Base-by-base conservation (phyloP, 2,888 invertebrate species). In the Amphipyra tragopoginis region DNA sequence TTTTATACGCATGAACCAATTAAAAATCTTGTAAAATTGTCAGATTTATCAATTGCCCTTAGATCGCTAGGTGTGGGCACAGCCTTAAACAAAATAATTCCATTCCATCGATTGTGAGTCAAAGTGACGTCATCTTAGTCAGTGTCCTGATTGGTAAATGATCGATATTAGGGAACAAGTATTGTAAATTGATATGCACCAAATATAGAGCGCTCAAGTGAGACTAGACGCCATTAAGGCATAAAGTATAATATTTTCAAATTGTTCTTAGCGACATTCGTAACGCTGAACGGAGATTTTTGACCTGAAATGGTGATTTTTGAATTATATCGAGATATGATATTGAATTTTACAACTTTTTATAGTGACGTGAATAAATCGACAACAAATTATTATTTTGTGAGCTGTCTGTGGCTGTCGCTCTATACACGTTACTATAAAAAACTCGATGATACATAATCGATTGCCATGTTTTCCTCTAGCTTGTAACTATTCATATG, bases 161-260 rank as follows among this genome's bases (percentile, higher is more conserved):
- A 29, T 53, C 77, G 57, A 71, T 50, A 70, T 72, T 74, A 80
- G 89, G 90, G 90, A 90, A 84, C 90, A 90, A 89, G 73, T 81
- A 80, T 82, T 82, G 73, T 85, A 84, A 85, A 81, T 73, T 81
- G 76, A 77, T 71, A 87, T 83, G 84, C 87, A 89, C 88, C 90
- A 86, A 86, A 78, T 81, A 82, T 75, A 83, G 74, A 81, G 81
- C 79, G 85, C 83, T 86, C 84, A 86, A 88, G 86, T 88, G 88
- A 89, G 87, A 90, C 76, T 90, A 88, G 84, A 80, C 67, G 84
- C 82, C 84, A 76, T 7, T 86, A 85, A 83, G 86, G 84, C 83
- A 79, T 61, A 63, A 72, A 64, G 11, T 42, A 15, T 72, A 73
- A 75, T 82, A 81, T 82, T 80, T 81, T 78, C 65, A 71, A 77